Conservation (phyloP, 2,888 invertebrate genomes). For the Didymodactylos carnosus region DNA sequence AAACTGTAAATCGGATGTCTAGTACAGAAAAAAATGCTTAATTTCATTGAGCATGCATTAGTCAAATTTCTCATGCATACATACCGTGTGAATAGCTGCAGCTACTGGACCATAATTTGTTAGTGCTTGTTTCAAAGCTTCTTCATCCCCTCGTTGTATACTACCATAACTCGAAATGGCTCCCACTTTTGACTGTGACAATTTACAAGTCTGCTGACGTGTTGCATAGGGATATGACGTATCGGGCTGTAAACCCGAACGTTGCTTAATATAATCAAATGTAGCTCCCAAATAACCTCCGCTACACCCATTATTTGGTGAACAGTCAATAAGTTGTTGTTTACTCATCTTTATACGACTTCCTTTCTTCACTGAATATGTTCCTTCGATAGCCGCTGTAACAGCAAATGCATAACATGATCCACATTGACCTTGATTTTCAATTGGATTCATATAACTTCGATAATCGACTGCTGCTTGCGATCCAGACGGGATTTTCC, state of each 20-base stretch:
- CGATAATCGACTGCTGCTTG: background rate
- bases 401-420: background rate
- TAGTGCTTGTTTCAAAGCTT: background rate
- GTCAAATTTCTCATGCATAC: no score
- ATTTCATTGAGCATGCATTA: no score
- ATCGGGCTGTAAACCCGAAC: background rate
- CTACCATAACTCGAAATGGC: background rate
- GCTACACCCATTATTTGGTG: background rate
- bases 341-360: background rate
- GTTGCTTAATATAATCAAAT: background rate
- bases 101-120: background rate
- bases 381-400: background rate
- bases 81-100: background rate
- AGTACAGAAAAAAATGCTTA: no score
- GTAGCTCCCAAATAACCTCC: background rate
- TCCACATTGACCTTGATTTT: background rate
- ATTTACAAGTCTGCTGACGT: background rate
- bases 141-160: background rate
- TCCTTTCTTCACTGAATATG: background rate
- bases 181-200: background rate
- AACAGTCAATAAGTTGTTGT: background rate
- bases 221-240: background rate
- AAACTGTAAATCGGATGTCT: background rate
- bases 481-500: background rate
- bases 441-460: background rate